A percentile compares a stretch with the other conserved stretches of the same genome.
phyloP scores from a whole-genome alignment of 2,888 invertebrate genomes.

The Aethes cnicana region DNA sequence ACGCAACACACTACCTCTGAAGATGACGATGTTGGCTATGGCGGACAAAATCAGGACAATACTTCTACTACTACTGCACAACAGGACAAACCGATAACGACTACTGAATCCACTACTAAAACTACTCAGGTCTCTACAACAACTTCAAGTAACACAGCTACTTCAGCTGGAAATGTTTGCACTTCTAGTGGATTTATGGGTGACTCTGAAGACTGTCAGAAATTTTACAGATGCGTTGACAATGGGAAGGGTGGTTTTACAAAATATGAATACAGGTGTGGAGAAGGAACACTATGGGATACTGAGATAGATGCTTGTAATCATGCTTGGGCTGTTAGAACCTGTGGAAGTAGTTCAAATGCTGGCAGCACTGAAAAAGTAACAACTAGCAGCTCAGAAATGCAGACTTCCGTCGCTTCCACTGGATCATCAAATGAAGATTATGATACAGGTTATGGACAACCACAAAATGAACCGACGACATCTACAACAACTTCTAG shows the following conservation, averaged over 20 bases:
- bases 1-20: conserved; percentile 30
- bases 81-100: conserved; percentile 12
- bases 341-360: conserved; percentile 32
- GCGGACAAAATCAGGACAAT: conserved; percentile 33
- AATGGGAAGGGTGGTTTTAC: conserved; percentile 69
- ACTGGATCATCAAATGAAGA: conserved; percentile 34
- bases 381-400: conserved; percentile 19
- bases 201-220: conserved; percentile 80
- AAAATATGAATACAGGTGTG: conserved; percentile 82
- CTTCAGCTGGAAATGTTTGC: conserved; percentile 38
- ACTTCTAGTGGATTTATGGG: conserved; percentile 83
- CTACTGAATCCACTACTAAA: conserved; percentile 6
- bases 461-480: conserved; percentile 24
- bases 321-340: conserved; percentile 74
- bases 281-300: conserved; percentile 84
- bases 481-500: conserved; percentile 27
- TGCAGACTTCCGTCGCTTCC: conserved; percentile 34
- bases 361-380: conserved; percentile 7
- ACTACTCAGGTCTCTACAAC: conserved; percentile 1
- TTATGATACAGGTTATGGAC: conserved; percentile 44
- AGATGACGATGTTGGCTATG: conserved; percentile 35
- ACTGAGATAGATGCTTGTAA: conserved; percentile 80
- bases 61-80: conserved; percentile 19
- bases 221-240: conserved; percentile 86
- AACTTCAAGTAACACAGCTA: neutral